Evolutionary conservation across 2,113 vertebrate species (phyloP), one percentile per base, ranked within the genome.

Genomic region (Actenoides hombroni): DNA sequence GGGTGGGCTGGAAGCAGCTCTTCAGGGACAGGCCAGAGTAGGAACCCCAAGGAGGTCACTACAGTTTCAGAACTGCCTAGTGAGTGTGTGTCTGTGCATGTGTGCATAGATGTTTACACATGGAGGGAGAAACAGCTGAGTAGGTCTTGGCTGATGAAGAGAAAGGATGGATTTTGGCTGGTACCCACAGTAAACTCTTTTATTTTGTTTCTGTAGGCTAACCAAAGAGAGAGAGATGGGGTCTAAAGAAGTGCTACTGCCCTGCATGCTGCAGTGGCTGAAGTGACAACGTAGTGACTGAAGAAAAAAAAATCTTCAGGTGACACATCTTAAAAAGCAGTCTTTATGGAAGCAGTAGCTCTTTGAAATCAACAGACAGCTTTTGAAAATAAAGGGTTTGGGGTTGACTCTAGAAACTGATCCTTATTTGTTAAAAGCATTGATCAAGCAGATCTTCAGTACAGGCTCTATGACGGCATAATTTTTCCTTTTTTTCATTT

Each of bases 81-180:
- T 15, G 33, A 14, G 39, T 21, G 37, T 16, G 3, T 29, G 5
- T 33, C 31, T 35, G 48, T 23, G 4, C 20, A 4, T 24, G 9
- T 9, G 39, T 14, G 21, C 24, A 14, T 39, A 6, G 24, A 6
- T 24, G 37, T 18, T 1, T 4, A 5, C 16, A 40, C 49, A 0
- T 0, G 11, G 29, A 48, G 16, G 20, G 13, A 13, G 51, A 39
- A 68, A 57, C 17, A 5, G 18, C 51, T 13, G 2, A 9, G 29
- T 2, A 18, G n/a, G 33, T 4, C 40, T 40, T 18, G 33, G 5
- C 40, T 92, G 57, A 35, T 37, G 44, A 46, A 46, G 44, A 60
- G 28, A 78, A 54, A 29, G 60, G 76, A 7, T 53, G 16, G 11
- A 9, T 88, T 88, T 73, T 44, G 60, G 37, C 31, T 13, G 56